phyloP scores from a whole-genome alignment of 2,888 invertebrate genomes.

The Phyllotreta cruciferae region DNA sequence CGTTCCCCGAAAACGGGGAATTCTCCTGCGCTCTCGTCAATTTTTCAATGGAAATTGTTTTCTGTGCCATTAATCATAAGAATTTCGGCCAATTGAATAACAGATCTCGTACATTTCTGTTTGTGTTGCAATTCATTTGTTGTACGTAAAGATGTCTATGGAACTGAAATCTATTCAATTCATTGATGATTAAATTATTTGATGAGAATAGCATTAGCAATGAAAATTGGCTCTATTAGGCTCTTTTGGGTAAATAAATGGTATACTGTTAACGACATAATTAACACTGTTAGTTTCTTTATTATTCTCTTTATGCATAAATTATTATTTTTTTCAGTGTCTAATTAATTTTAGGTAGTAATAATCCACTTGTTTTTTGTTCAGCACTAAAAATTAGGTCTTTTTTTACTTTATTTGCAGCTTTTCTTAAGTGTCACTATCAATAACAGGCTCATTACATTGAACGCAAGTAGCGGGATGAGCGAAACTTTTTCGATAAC shows the following conservation, averaged over 20 bases:
- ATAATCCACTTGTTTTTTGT: slow-evolving; percentile 1
- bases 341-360: neutral
- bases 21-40: slow-evolving; percentile 34
- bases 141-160: no score
- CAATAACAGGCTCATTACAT: neutral
- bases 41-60: slow-evolving; percentile 20
- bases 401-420: neutral
- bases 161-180: no score
- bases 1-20: slow-evolving; percentile 39
- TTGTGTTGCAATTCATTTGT: neutral
- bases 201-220: no score
- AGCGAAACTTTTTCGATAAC: slow-evolving; percentile 17
- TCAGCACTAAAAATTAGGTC: neutral
- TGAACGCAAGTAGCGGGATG: neutral
- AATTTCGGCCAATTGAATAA: slow-evolving; percentile 20
- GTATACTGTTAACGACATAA: no score
- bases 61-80: slow-evolving; percentile 16
- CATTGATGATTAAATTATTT: no score
- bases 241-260: no score
- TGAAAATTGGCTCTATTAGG: no score
- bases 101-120: neutral
- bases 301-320: no score
- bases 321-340: no score
- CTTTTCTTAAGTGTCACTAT: slow-evolving; percentile 1
- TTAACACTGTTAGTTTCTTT: no score